These are phyloP conservation scores for Glomeris marginata DNA, from an alignment of 2,888 invertebrate genomes.

Conservation along the genomic window DNA sequence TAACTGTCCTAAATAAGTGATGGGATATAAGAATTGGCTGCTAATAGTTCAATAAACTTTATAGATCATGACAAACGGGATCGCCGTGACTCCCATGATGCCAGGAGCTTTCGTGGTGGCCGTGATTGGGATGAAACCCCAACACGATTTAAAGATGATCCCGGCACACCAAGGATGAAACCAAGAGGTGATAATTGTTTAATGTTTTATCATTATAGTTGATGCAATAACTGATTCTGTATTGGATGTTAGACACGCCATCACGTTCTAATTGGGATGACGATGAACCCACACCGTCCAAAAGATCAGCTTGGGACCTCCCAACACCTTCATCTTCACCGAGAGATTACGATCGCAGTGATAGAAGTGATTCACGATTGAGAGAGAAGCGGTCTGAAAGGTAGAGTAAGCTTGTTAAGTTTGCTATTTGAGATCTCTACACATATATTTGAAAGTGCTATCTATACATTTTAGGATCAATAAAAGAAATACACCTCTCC, in stretches of 20 bases:
- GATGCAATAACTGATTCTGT: too few relatives aligned
- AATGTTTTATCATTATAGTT: too few relatives aligned
- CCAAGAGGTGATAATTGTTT: conserved; percentile 36
- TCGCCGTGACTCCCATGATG: conserved; percentile 23
- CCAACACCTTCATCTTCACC: conserved; percentile 50
- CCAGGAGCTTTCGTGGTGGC: conserved; percentile 18
- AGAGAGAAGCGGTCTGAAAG: conserved; percentile 12
- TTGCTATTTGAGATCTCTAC: too few relatives aligned
- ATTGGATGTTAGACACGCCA: conserved; percentile 36
- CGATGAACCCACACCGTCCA: conserved; percentile 37
- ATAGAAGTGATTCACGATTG: conserved; percentile 22
- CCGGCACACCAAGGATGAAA: conserved; percentile 59
- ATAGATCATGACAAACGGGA: conserved; percentile 11
- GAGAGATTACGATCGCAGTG: conserved; percentile 33
- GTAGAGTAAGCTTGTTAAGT: too few relatives aligned
- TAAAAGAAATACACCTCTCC: conserved; percentile 48
- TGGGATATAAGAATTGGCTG: too few relatives aligned
- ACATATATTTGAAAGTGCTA: too few relatives aligned
- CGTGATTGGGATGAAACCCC: conserved; percentile 27
- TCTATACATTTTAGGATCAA: conserved; percentile 8
- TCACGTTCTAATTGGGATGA: conserved; percentile 42
- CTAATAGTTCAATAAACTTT: too few relatives aligned
- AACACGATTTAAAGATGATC: conserved; percentile 61
- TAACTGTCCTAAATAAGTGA: too few relatives aligned
- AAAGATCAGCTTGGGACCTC: conserved; percentile 79